A percentile compares a stretch with the other conserved stretches of the same genome.
Conservation (phyloP, 2,797 vertebrate species). For the Peromyscus aztecus region DNA sequence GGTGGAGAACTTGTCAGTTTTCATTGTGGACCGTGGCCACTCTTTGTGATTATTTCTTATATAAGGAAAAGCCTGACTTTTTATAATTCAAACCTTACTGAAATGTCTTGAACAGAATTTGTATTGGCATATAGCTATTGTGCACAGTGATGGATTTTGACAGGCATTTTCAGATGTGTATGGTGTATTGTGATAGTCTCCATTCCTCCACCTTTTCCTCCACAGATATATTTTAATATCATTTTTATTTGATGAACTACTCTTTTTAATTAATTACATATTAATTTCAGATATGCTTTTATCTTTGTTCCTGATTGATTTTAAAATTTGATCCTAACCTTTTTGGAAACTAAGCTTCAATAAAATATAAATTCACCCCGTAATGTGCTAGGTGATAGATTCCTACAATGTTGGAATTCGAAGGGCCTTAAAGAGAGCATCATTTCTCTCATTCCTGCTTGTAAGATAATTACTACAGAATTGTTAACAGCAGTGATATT, state of each 20-base stretch:
- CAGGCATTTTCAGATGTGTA: not conserved
- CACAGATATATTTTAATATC: not conserved
- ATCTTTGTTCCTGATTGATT: conserved; percentile 35
- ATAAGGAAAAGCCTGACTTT: conserved; percentile 12
- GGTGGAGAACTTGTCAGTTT: conserved; percentile 20
- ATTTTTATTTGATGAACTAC: conserved; percentile 1
- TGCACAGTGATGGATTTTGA: not conserved
- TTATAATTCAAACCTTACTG: conserved; percentile 23
- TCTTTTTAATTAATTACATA: conserved; percentile 43
- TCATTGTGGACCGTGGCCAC: conserved; percentile 4
- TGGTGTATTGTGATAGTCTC: not conserved
- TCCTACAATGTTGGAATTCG: not conserved
- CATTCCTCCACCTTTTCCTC: not conserved
- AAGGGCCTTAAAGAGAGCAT: not conserved
- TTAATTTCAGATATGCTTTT: conserved; percentile 60
- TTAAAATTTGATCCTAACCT: conserved; percentile 32
- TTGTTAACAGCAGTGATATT: not conserved
- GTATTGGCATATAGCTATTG: no score
- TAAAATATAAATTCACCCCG: conserved; percentile 30
- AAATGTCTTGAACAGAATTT: not conserved
- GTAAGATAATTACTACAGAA: not conserved
- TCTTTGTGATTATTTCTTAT: conserved; percentile 29
- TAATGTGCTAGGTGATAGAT: not conserved
- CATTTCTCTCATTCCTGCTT: not conserved
- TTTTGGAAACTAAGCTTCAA: conserved; percentile 40